Percentiles rank a stretch among this genome's conserved stretches.
These are phyloP conservation scores for Misgurnus mizolepis DNA, from an alignment of 2,113 vertebrate species.

Conservation along the genomic window DNA sequence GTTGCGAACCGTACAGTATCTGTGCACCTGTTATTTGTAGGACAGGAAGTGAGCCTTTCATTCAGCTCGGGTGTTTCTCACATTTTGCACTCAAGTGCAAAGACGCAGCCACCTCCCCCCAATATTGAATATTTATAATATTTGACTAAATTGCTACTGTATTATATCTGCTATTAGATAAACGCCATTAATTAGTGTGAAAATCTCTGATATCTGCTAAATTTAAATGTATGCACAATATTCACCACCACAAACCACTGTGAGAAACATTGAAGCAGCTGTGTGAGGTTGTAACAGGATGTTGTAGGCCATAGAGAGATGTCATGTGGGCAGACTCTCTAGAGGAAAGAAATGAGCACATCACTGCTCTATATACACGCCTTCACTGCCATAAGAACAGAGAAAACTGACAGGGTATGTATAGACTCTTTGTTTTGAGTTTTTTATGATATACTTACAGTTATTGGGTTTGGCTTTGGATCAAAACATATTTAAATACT, in stretches of 20 bases:
- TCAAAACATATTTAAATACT: not conserved
- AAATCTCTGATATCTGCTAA: not conserved
- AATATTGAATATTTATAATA: not conserved
- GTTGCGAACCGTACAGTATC: not conserved
- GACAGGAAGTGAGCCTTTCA: conserved; percentile 44
- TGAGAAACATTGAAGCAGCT: not conserved
- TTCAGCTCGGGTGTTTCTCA: not conserved
- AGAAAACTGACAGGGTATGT: conserved; percentile 32
- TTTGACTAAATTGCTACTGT: not conserved
- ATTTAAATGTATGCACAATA: not conserved
- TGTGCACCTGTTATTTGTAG: conserved; percentile 4
- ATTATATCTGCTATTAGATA: not conserved
- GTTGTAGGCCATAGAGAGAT: conserved; percentile 24
- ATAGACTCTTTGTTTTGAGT: not conserved
- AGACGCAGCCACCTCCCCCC: not conserved
- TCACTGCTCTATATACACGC: not conserved
- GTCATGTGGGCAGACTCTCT: conserved; percentile 33
- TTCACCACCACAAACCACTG: not conserved
- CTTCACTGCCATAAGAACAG: conserved; percentile 1
- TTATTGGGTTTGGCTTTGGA: not conserved
- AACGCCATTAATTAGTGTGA: not conserved
- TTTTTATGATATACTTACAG: not conserved
- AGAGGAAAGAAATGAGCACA: not conserved
- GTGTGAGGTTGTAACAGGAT: conserved; percentile 38
- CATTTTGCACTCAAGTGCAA: not conserved